Base-by-base conservation (phyloP, 1,140 invertebrate genomes). In the Eriosoma lanigerum region DNA sequence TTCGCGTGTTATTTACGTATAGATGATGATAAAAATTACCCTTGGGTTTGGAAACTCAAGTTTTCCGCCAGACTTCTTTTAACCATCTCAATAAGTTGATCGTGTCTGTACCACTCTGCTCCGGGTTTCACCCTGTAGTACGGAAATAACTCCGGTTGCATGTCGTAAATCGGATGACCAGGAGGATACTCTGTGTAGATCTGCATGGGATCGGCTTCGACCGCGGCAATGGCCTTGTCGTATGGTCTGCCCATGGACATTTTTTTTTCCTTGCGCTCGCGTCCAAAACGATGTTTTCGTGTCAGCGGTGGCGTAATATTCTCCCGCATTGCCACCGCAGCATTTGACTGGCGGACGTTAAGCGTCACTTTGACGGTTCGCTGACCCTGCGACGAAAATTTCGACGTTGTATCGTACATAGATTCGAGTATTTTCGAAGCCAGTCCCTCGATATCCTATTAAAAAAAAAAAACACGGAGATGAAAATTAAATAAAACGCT, bases 11-110 rank as follows among this genome's bases (percentile, higher is more conserved):
- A 26, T 60, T 29, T 5, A 26, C 15, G 15, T 26, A 60, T 24
- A 26, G 0, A 48, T 21, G 15, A 13, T 10, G 8, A 24, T 19
- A 5, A 1, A 3, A 8, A 29, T n/a, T 29, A 78, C 75, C 75
- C 60, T 62, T 26, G 56, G 62, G 62, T 78, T 62, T 78, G 75
- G 24, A 78, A 78, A 78, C 75, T 78, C 75, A 78, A 78, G 44
- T 62, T 78, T 78, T 78, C 75, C 56, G 75, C 75, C 75, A 78
- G 56, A 62, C 56, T 78, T 24, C 15, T 78, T 6, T 56, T 38
- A 0, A 78, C 56, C 75, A 78, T 46, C 26, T 46, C 56, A 17
- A 78, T 46, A 21, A 78, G 56, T 29, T 78, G 56, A 10, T 78
- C 75, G 3, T 32, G 75, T 15, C 56, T 62, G 56, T 78, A 78